Base-by-base conservation (phyloP, 2,888 invertebrate genomes). In the Eupelmus urozonus region DNA sequence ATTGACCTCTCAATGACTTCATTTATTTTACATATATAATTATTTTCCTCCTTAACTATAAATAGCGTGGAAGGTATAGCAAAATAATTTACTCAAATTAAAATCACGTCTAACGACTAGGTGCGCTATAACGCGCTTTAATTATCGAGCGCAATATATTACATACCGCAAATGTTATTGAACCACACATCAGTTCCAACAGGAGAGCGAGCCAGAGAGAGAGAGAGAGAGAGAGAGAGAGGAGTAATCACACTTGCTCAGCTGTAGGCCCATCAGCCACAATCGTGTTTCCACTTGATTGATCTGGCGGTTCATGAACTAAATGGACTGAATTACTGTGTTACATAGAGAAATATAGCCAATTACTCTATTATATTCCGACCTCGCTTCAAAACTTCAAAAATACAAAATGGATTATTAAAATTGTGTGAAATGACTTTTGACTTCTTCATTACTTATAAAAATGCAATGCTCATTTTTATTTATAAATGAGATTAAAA, bases 261-360 rank as follows among this genome's bases (percentile, higher is more conserved):
- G 34, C 34, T 34, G 3, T 49, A 55, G 29, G 27, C 20, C 40
- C 65, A 34, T 77, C 65, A 71, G 25, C 20, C 51, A 34, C 65
- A 71, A 60, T 72, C 71, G 51, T 42, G 53, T 71, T 77, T 60
- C 27, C 53, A 27, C 60, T 42, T 60, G 40, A 71, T 51, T 71
- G 66, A 66, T 60, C 40, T 59, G 25, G 23, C 42, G 42, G 63
- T 34, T 69, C 59, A 9, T 34, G 18, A 40, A 66, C 66, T 77
- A 59, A 71, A 60, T 53, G 11, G 40, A 53, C 65, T 77, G 40
- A 66, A 77, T 77, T 59, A 42, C 40, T 27, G 27, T 59, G 42
- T 25, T 71, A 59, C 57, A 25, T 59, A 62, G 27, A 60, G 18
- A 25, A 13, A 69, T 63, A 25, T 60, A 42, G 16, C 51, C n/a